These are phyloP conservation scores for Cyphomyrus plagiostoma DNA, from an alignment of 2,113 vertebrate species.

Conservation along the genomic window DNA sequence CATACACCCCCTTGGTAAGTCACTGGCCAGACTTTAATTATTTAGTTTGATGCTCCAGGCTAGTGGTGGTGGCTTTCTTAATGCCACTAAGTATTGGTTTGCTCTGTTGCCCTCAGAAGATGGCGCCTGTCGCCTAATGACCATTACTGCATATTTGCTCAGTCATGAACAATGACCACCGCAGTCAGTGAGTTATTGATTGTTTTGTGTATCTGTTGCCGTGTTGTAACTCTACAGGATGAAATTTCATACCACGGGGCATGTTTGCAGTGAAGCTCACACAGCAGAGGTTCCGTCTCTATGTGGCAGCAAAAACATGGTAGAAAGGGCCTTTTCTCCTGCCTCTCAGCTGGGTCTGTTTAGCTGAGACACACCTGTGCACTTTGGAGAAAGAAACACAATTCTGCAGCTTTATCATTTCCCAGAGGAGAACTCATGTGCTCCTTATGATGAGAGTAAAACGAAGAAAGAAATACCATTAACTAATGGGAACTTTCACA, in stretches of 20 bases:
- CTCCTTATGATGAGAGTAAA: background rate
- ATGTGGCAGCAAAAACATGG: background rate
- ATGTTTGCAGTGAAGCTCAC: background rate
- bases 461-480: background rate
- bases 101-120: background rate
- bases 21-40: background rate
- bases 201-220: background rate
- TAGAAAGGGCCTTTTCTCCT: background rate
- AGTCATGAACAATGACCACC: background rate
- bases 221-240: background rate
- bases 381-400: background rate
- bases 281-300: background rate
- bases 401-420: background rate
- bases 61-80: background rate
- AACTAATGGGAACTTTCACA: background rate
- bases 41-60: background rate
- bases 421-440: background rate
- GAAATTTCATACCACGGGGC: background rate
- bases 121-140: background rate
- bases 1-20: background rate
- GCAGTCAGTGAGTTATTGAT: background rate
- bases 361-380: background rate
- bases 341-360: background rate
- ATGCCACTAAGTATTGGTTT: background rate
- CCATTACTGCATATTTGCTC: background rate